These are phyloP conservation scores for Cololabis saira DNA, from an alignment of 2,113 vertebrate species.

Conservation along the genomic window DNA sequence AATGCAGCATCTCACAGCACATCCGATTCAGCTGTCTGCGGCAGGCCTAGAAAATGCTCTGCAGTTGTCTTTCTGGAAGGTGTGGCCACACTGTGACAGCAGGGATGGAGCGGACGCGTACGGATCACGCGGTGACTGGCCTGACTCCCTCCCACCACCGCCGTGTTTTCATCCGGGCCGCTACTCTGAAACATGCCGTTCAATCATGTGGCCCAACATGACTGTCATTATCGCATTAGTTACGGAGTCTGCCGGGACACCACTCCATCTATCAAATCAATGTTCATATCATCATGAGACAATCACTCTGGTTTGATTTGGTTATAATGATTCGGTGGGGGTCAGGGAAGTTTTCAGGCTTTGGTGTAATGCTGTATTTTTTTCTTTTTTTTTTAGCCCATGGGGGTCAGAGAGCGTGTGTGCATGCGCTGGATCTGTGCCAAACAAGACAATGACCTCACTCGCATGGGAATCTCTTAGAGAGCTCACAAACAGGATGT, in stretches of 20 bases:
- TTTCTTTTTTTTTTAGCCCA: constrained; percentile 12
- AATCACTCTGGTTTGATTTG: no score
- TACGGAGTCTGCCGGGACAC: neutral
- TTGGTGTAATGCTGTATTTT: constrained; percentile 19
- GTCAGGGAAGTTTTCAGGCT: no score
- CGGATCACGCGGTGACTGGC: constrained; percentile 30
- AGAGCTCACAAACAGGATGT: constrained; percentile 68
- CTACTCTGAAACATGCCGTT: constrained; percentile 49
- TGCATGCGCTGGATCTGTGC: constrained; percentile 54
- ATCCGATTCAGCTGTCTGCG: constrained; percentile 32
- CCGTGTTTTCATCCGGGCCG: constrained; percentile 31
- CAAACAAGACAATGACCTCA: constrained; percentile 67
- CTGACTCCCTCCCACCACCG: constrained; percentile 21
- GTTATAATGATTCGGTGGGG: no score
- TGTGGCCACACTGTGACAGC: constrained; percentile 39
- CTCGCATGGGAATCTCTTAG: constrained; percentile 56
- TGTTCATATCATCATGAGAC: no score
- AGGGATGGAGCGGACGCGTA: constrained; percentile 26
- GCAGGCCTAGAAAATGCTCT: constrained; percentile 40
- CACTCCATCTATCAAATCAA: neutral
- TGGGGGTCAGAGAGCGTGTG: constrained; percentile 12
- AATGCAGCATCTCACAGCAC: neutral
- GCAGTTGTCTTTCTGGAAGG: constrained; percentile 50
- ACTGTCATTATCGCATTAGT: constrained; percentile 56
- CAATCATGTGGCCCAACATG: constrained; percentile 46